Conservation (phyloP, 1,140 invertebrate species). For the Ectropis grisescens region DNA sequence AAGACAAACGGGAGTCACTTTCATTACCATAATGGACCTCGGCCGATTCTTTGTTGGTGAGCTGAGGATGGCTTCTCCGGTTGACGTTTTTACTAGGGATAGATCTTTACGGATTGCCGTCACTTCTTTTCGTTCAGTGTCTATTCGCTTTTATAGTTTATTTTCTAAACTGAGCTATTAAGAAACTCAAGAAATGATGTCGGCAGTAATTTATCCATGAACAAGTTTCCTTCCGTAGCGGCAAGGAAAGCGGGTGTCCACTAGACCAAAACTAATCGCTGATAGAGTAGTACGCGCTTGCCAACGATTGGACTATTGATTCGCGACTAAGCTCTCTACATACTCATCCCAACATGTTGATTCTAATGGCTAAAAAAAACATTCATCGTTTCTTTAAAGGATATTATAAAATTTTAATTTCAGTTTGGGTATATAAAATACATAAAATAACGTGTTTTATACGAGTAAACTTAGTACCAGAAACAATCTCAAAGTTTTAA, state of each 20-base stretch:
- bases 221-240: slow-evolving; percentile 11
- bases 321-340: slow-evolving; percentile 12
- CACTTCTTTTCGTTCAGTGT: slow-evolving; percentile 4
- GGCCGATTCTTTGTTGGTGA: slow-evolving; percentile 62
- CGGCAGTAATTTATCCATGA: slow-evolving; percentile 17
- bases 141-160: slow-evolving; percentile 1
- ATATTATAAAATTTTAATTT: no score
- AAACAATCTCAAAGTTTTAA: no score
- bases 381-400: no score
- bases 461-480: no score
- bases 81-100: slow-evolving; percentile 28
- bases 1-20: slow-evolving; percentile 67
- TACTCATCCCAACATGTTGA: neutral
- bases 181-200: slow-evolving; percentile 1
- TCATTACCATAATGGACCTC: slow-evolving; percentile 68
- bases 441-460: no score
- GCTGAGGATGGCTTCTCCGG: slow-evolving; percentile 43
- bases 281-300: slow-evolving; percentile 52
- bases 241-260: slow-evolving; percentile 38
- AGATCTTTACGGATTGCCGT: slow-evolving; percentile 5
- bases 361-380: no score
- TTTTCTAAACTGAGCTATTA: neutral
- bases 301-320: slow-evolving; percentile 52
- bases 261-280: slow-evolving; percentile 60
- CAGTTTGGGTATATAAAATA: no score